Evolutionary conservation across 2,888 invertebrate genomes (phyloP).

Genomic region (Paralinhomoeus sp.): DNA sequence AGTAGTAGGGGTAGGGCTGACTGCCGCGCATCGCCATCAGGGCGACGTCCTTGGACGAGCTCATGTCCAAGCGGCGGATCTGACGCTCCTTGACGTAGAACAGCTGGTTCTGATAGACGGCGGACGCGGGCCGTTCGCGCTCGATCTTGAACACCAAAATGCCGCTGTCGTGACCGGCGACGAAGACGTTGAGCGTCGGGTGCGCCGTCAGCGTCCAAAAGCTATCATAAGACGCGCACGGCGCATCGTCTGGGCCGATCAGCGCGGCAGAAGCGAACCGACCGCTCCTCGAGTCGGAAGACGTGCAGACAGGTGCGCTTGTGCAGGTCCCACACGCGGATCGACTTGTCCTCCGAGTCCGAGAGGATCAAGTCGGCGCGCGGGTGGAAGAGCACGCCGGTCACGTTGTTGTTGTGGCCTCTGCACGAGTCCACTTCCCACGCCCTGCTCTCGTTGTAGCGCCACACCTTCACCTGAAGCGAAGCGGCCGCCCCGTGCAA

Average conservation of each 20-base stretch:
- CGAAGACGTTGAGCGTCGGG: conserved; percentile 81
- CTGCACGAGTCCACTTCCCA: conserved; percentile 98
- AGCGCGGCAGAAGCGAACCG: too few relatives aligned
- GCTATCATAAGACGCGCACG: too few relatives aligned
- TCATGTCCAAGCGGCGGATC: conserved; percentile 71
- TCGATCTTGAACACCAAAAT: conserved; percentile 79
- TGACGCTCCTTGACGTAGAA: conserved; percentile 86
- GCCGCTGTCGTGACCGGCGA: conserved; percentile 95
- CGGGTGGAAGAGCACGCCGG: conserved; percentile 87
- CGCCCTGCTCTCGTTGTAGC: conserved; percentile 44
- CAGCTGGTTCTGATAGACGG: conserved; percentile 68
- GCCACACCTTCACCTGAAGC: conserved; percentile 61
- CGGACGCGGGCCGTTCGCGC: conserved; percentile 81
- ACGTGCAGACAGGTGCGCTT: conserved; percentile 74
- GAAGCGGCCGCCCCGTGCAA: too few relatives aligned
- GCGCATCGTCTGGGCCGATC: too few relatives aligned
- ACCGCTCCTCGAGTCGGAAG: conserved; percentile 71
- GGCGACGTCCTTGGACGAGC: conserved; percentile 66
- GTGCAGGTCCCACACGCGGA: conserved; percentile 94
- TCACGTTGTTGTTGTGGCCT: conserved; percentile 99
- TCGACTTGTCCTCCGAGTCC: conserved; percentile 90
- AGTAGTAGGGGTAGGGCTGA: conserved; percentile 30
- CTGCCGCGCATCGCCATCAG: conserved; percentile 73
- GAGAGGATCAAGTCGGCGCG: conserved; percentile 83
- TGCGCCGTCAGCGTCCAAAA: conserved; percentile 93